These are phyloP conservation scores for Tonatia bakeri DNA, from an alignment of 2,113 vertebrate species.

Conservation along the genomic window DNA sequence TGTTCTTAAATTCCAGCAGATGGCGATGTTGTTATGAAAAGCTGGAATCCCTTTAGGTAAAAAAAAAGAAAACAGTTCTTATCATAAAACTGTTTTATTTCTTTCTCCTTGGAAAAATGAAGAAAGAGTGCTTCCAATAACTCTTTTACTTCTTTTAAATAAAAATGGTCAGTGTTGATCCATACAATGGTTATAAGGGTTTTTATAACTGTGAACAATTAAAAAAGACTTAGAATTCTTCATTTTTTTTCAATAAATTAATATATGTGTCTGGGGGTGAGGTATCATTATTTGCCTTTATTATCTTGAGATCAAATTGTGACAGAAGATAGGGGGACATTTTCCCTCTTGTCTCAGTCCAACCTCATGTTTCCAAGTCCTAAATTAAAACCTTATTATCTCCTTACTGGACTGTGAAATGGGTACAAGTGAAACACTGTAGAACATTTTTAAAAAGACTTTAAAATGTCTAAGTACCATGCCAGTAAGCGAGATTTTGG, in stretches of 20 bases:
- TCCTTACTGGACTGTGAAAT: not conserved
- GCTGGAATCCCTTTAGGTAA: not conserved
- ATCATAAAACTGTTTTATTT: not conserved
- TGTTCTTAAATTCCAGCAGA: conserved; percentile 46
- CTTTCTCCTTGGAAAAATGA: not conserved
- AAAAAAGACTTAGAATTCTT: not conserved
- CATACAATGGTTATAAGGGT: not conserved
- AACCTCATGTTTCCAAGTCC: not conserved
- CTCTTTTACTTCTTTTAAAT: not conserved
- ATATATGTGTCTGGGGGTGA: not conserved
- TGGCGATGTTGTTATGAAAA: not conserved
- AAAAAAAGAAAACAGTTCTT: not conserved
- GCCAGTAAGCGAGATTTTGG: not conserved
- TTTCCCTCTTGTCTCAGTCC: not conserved
- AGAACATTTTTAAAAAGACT: not conserved
- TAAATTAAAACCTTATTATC: not conserved
- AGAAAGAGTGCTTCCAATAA: not conserved
- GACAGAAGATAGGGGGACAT: not conserved
- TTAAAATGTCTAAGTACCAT: not conserved
- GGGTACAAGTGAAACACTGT: not conserved
- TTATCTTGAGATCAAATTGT: not conserved
- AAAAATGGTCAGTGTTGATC: not conserved
- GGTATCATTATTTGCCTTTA: not conserved
- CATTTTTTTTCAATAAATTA: not conserved
- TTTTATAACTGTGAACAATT: not conserved